Evolutionary conservation across 2,113 vertebrate genomes (phyloP).

Genomic region (Globicephala melas): DNA sequence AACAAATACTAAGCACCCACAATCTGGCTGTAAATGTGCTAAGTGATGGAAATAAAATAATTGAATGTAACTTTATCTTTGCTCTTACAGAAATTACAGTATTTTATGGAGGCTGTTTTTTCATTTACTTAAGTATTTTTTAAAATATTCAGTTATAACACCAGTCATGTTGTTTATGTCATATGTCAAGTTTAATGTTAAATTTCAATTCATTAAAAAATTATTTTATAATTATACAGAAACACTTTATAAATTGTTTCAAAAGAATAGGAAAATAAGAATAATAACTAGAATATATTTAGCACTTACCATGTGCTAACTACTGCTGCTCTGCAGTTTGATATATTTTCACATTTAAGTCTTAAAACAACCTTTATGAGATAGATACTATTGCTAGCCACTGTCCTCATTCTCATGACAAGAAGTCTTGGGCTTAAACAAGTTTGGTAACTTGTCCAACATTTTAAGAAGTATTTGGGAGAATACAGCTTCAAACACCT

Average conservation of each 20-base stretch:
- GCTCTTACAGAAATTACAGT: constrained; percentile 13
- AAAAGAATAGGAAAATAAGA: background rate
- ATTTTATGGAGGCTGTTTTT: background rate
- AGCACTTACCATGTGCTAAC: background rate
- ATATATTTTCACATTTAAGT: background rate
- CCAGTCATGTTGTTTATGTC: background rate
- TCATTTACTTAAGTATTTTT: background rate
- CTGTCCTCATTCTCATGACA: background rate
- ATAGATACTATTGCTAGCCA: background rate
- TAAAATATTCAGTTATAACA: background rate
- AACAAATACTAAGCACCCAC: background rate
- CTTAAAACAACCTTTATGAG: background rate
- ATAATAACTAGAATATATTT: background rate
- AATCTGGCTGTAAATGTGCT: background rate
- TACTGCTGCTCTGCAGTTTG: background rate
- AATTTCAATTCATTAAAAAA: background rate
- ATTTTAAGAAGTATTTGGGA: background rate
- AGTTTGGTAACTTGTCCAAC: background rate
- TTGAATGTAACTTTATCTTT: constrained; percentile 6
- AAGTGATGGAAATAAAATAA: background rate
- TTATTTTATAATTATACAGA: constrained; percentile 1
- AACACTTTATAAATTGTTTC: background rate
- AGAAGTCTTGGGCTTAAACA: background rate
- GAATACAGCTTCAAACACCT: background rate
- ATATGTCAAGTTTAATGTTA: background rate